Evolutionary conservation across 1,140 invertebrate genomes (phyloP), one percentile per base, ranked within the genome.

Genomic region (Drosophila bifasciata): DNA sequence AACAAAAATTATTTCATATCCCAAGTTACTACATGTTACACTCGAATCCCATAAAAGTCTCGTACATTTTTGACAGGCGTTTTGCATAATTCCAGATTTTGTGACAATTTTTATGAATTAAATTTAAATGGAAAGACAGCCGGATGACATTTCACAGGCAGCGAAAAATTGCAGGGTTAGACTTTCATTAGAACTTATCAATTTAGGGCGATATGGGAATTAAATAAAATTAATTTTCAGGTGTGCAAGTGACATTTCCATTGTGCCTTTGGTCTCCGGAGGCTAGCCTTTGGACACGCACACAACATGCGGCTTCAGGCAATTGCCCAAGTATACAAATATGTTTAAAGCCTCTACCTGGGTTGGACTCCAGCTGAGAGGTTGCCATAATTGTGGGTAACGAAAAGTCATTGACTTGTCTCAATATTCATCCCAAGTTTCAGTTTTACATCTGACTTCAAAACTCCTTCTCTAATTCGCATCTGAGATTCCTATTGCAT

Each of bases 351-450:
- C 28, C 39, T 25, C 23, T 41, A 49, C 21, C 58, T 25, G 49
- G n/a, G n/a, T n/a, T n/a, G n/a, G n/a, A n/a, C n/a, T n/a, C n/a
- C n/a, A n/a, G n/a, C n/a, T n/a, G n/a, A n/a, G n/a, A n/a, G n/a
- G n/a, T n/a, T 45, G 40, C 44, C 58, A 83, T 84, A 83, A 83
- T 79, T 79, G 74, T 71, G 67, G 41, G 41, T 68, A 63, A 69
- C 40, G 43, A 55, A n/a, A 66, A 74, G 79, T 81, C 74, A 72
- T 74, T 81, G n/a, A 81, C 79, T 69, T 72, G 39, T n/a, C 25
- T 8, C 7, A n/a, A n/a, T n/a, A n/a, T n/a, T n/a, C n/a, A 76
- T 76, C 25, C 25, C 9, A 1, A 8, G 25, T 7, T 28, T 8
- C 25, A 28, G 25, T 28, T 28, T 1, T 7, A 28, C 23, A 25